Conservation (phyloP, 1,140 invertebrate species). For the Plectus sambesii region DNA sequence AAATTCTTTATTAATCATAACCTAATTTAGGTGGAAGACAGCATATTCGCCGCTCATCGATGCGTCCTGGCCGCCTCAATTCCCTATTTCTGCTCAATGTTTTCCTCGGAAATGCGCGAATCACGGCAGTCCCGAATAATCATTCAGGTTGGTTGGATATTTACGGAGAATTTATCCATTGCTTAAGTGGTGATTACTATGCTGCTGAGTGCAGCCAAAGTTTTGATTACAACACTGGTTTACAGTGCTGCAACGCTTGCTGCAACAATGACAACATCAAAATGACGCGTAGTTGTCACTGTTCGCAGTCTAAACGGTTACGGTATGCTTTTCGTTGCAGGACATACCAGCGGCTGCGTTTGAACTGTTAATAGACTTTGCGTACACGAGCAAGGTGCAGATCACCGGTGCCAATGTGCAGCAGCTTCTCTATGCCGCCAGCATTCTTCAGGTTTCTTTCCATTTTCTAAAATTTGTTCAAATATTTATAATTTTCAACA, state of each 20-base stretch:
- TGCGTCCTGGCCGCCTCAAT: conserved; percentile 23
- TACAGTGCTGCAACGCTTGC: too few species aligned
- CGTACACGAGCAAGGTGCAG: conserved; percentile 20
- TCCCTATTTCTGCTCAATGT: conserved; percentile 28
- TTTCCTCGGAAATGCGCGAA: conserved; percentile 18
- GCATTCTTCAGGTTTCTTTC: conserved; percentile 26
- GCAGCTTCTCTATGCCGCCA: conserved; percentile 24
- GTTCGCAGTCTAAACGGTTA: too few species aligned
- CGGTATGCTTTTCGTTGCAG: too few species aligned
- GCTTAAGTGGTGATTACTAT: too few species aligned
- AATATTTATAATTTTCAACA: too few species aligned
- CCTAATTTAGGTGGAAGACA: conserved; percentile 22
- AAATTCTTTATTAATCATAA: conserved; percentile 10
- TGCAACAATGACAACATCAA: too few species aligned
- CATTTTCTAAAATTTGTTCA: too few species aligned
- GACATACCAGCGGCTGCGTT: conserved; percentile 17
- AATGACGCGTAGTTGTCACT: too few species aligned
- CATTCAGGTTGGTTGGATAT: conserved; percentile 9
- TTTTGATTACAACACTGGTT: too few species aligned
- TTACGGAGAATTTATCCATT: neutral
- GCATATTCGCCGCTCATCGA: conserved; percentile 18
- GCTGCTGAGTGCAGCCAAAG: too few species aligned
- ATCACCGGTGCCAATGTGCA: conserved; percentile 24
- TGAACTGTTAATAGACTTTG: conserved; percentile 18
- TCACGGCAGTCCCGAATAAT: conserved; percentile 7